A percentile compares a stretch with the other conserved stretches of the same genome.
Evolutionary conservation across 1,140 invertebrate species (phyloP).

Genomic region (Saxidomus purpurata): DNA sequence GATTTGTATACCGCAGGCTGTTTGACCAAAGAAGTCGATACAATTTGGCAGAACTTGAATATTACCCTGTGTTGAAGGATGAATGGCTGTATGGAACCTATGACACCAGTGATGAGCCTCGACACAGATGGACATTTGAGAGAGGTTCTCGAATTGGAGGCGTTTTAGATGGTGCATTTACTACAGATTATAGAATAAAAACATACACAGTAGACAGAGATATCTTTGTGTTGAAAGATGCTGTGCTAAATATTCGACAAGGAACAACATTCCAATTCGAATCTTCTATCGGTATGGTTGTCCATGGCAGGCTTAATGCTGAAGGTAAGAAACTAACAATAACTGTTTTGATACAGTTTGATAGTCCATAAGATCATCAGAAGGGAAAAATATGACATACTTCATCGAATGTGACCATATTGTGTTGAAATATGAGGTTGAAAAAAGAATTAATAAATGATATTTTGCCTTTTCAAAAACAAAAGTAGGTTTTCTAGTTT

Average conservation of each 20-base stretch:
- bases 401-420: too few relatives aligned
- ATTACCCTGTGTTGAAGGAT: conserved; percentile 82
- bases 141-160: conserved; percentile 78
- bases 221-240: conserved; percentile 80
- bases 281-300: conserved; percentile 98
- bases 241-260: conserved; percentile 86
- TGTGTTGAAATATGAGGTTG: too few relatives aligned
- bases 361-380: too few relatives aligned
- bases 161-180: conserved; percentile 75
- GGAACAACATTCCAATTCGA: conserved; percentile 94
- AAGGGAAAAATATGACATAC: too few relatives aligned
- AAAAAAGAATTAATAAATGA: too few relatives aligned
- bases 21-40: conserved; percentile 85
- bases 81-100: conserved; percentile 76
- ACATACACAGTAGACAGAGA: conserved; percentile 84
- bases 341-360: too few relatives aligned
- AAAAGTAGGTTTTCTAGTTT: too few relatives aligned
- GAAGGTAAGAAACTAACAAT: conserved; percentile 85
- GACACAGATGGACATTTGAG: conserved; percentile 75
- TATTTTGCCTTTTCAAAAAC: too few relatives aligned
- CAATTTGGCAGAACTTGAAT: conserved; percentile 85
- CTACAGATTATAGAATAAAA: conserved; percentile 59
- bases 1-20: conserved; percentile 77
- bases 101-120: conserved; percentile 72
- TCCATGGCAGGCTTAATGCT: conserved; percentile 93